Base-by-base conservation (phyloP, 1,140 invertebrate species). In the Apocrypta bakeri region DNA sequence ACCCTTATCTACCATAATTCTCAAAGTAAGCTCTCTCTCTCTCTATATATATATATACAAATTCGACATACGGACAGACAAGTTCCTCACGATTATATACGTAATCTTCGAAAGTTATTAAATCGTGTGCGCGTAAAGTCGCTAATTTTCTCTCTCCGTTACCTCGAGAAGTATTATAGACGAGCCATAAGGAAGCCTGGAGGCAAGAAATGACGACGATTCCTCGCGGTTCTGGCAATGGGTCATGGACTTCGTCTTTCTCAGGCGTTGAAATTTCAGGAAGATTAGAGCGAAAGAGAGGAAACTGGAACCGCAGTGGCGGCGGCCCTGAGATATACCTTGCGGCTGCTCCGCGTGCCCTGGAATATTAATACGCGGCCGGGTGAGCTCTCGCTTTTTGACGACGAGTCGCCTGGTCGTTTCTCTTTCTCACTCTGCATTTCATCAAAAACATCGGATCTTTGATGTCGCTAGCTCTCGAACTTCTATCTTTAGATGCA, bases 361-460 rank as follows among this genome's bases (percentile, higher is more conserved):
- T 25, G 27, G 79, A 81, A 81, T 81, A 74, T 81, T 66, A 81
- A 81, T 66, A 81, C n/a, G 27, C 17, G 40, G 14, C 48, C 21
- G 17, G 40, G 24, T 2, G 2, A 9, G 9, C 3, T 37, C 33
- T 37, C 33, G 33, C 33, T 37, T 9, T 37, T 37, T 37, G 33
- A 37, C 33, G 33, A 37, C 33, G 33, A 37, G 33, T 37, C 33
- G 27, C 31, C n/a, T 3, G 9, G 27, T 21, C 24, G 0, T 12
- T 21, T 33, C 68, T 71, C 37, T 66, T 7, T 33, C 33, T 33
- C 74, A 37, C 27, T 69, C 37, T 4, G 29, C 21, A 8, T 81
- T 56, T 81, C 80, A 71, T 82, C 80, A 82, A 69, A 77, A 76
- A 25, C 73, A 63, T 33, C 69, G 31, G 8, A 80, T 73, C 79